phyloP scores from a whole-genome alignment of 2,797 vertebrate species.

The Lutjanus campechanus region DNA sequence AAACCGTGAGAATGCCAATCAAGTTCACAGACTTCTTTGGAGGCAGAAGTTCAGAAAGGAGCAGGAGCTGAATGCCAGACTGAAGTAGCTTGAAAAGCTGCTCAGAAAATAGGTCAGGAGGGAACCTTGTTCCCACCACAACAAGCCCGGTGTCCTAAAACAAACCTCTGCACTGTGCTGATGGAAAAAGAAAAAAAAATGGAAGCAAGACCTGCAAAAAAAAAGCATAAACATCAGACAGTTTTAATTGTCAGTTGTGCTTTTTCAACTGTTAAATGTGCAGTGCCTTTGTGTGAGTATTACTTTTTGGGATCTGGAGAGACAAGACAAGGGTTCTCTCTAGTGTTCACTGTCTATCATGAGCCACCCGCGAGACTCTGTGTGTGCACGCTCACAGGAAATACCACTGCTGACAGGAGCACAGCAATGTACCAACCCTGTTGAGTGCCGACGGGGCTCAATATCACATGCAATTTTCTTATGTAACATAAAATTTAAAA shows the following conservation, averaged over 20 bases:
- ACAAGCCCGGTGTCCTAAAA: conserved; percentile 59
- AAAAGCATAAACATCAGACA: neutral
- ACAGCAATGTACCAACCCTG: conserved; percentile 7
- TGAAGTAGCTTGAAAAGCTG: conserved; percentile 56
- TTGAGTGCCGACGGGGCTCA: conserved; percentile 8
- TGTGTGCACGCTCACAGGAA: conserved; percentile 3
- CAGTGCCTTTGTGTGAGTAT: conserved; percentile 3
- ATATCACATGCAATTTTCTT: neutral
- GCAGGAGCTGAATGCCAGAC: conserved; percentile 61
- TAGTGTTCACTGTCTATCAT: conserved; percentile 15
- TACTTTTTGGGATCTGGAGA: conserved; percentile 9
- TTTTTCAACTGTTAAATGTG: conserved; percentile 13
- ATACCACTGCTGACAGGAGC: neutral
- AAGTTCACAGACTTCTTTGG: conserved; percentile 62
- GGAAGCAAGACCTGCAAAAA: neutral
- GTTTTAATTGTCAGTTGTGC: conserved; percentile 22
- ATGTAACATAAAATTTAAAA: too few relatives aligned
- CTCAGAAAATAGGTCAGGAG: conserved; percentile 70
- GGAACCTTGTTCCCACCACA: conserved; percentile 55
- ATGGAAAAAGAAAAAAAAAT: conserved; percentile 22
- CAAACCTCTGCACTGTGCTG: conserved; percentile 25
- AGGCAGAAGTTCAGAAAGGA: conserved; percentile 53
- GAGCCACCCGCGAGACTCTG: neutral
- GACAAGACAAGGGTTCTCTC: conserved; percentile 2
- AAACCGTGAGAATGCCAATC: conserved; percentile 60